A percentile compares a stretch with the other conserved stretches of the same genome.
Evolutionary conservation across 2,888 invertebrate genomes (phyloP).

Genomic region (Amiota mariae): DNA sequence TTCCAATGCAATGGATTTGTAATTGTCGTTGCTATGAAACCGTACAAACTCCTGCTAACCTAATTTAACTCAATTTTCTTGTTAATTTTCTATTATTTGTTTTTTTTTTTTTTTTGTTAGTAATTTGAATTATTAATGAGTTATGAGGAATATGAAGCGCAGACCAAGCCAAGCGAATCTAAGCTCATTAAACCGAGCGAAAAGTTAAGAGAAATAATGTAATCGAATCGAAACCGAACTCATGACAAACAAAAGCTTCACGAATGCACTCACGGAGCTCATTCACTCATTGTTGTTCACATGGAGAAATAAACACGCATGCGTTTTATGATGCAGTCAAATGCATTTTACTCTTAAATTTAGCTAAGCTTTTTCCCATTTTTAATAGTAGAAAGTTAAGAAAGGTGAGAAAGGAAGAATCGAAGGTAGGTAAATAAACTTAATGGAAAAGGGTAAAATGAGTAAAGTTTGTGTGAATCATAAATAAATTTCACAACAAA

Average conservation of each 20-base stretch:
- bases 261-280: constrained; percentile 1
- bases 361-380: not conserved
- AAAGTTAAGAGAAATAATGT: not conserved
- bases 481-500: constrained; percentile 2
- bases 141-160: not conserved
- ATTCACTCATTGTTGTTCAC: not conserved
- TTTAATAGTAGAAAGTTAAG: not conserved
- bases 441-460: not conserved
- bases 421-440: not conserved
- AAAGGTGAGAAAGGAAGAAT: too few species aligned
- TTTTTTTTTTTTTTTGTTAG: constrained; percentile 1
- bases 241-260: not conserved
- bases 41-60: not conserved
- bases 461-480: not conserved
- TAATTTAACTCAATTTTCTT: not conserved
- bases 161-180: not conserved
- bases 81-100: not conserved
- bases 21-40: too few species aligned
- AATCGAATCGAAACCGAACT: too few species aligned
- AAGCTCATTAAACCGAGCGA: not conserved
- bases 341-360: not conserved
- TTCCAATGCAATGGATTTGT: too few species aligned
- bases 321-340: not conserved
- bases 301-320: constrained; percentile 6
- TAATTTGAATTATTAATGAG: constrained; percentile 16